Evolutionary conservation across 2,888 invertebrate genomes (phyloP).

Genomic region (Orchesellides sinensis): DNA sequence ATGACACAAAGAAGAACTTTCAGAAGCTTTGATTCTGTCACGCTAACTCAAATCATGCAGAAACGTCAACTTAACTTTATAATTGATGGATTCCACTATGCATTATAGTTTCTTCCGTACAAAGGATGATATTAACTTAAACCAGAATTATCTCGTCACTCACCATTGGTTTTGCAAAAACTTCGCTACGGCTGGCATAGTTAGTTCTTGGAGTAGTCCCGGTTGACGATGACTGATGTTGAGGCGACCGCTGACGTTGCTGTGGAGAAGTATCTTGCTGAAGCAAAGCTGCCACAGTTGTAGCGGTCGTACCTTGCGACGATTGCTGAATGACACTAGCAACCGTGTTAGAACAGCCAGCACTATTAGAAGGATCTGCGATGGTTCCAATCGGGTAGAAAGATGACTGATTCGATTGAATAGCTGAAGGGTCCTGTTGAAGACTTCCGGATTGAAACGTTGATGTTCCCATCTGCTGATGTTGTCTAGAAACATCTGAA

Average conservation of each 20-base stretch:
- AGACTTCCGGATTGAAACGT: slow-evolving; percentile 5
- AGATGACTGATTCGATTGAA: slow-evolving; percentile 21
- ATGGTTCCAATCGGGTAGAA: slow-evolving; percentile 29
- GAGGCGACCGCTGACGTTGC: slow-evolving; percentile 47
- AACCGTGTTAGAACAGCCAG: slow-evolving; percentile 13
- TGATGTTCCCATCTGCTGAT: not conserved
- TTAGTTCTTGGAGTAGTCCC: slow-evolving; percentile 35
- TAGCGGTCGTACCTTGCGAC: slow-evolving; percentile 41
- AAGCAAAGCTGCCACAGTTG: slow-evolving; percentile 58
- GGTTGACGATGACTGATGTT: slow-evolving; percentile 48
- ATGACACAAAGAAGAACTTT: too few relatives aligned
- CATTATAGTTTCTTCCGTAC: too few relatives aligned
- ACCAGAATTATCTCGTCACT: too few relatives aligned
- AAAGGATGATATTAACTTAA: too few relatives aligned
- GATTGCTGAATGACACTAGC: slow-evolving; percentile 54
- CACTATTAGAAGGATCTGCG: not conserved
- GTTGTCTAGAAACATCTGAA: slow-evolving; percentile 29
- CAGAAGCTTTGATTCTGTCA: too few relatives aligned
- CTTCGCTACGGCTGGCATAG: slow-evolving; percentile 75
- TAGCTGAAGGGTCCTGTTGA: slow-evolving; percentile 17
- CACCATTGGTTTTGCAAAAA: slow-evolving; percentile 79
- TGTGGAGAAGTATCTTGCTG: slow-evolving; percentile 56
- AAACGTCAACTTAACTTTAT: too few relatives aligned
- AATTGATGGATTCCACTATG: too few relatives aligned
- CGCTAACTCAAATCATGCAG: too few relatives aligned